Evolutionary conservation across 2,888 invertebrate species (phyloP), one percentile per base, ranked within the genome.

Genomic region (Caenorhabditis sp.): DNA sequence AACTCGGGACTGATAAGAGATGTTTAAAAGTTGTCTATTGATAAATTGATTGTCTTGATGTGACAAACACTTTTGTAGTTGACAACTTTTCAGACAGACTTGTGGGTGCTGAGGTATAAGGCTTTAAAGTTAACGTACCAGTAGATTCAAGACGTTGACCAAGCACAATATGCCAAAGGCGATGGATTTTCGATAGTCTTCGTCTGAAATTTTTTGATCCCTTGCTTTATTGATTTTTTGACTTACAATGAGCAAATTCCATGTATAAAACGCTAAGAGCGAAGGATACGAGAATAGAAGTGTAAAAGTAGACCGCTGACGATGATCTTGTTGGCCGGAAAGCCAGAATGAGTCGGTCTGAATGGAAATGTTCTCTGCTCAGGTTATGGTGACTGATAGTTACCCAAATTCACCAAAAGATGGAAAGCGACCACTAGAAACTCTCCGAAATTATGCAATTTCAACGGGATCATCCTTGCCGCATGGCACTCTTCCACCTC

Each of bases 171-270:
- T 15, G 6, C 62, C 62, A 35, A 71, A 71, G 2, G 71, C 71
- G 2, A 71, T 71, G 2, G 71, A 71, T 28, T 71, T 71, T 56
- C 71, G 24, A 11, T 53, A 40, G 55, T 71, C 71, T 35, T 71
- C 71, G 55, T 71, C 71, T 71, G 62, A 32, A 76, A 64, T 40
- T n/a, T n/a, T n/a, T n/a, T n/a, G n/a, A n/a, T n/a, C n/a, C n/a
- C n/a, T n/a, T n/a, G n/a, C n/a, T n/a, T n/a, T n/a, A n/a, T n/a
- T n/a, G n/a, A n/a, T n/a, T n/a, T n/a, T n/a, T n/a, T n/a, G n/a
- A n/a, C 65, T 24, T 22, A 74, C 64, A 51, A 65, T 65, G 64
- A 47, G 72, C 72, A 47, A 22, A 22, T 37, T 74, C 47, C 24
- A 60, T 58, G 32, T 65, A 65, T 1, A 53, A 15, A 9, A 26